Percentiles rank a stretch among this genome's conserved stretches.
phyloP scores from a whole-genome alignment of 2,888 invertebrate species.

The Napeogenes sylphis region DNA sequence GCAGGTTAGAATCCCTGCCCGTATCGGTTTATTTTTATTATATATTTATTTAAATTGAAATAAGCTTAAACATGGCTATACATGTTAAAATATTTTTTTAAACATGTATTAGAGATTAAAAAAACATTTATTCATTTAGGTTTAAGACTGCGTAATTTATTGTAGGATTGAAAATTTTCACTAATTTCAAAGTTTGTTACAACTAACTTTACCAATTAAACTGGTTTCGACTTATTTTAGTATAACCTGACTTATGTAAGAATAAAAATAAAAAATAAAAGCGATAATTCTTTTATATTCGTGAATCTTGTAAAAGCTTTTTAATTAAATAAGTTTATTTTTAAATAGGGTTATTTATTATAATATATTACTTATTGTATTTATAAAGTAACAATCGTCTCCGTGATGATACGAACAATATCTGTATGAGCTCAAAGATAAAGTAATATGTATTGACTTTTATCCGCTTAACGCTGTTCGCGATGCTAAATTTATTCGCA shows the following conservation, averaged over 20 bases:
- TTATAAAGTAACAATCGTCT: background rate
- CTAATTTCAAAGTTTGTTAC: constrained; percentile 36
- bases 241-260: constrained; percentile 29
- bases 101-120: too few species aligned
- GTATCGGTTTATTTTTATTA: too few species aligned
- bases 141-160: constrained; percentile 40
- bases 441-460: constrained; percentile 24
- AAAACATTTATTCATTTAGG: too few species aligned
- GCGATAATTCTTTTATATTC: too few species aligned
- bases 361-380: constrained; percentile 6
- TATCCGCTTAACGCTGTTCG: constrained; percentile 28
- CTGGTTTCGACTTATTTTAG: constrained; percentile 56
- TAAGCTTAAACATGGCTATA: too few species aligned
- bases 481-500: constrained; percentile 36
- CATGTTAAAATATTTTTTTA: too few species aligned
- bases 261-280: too few species aligned
- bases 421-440: constrained; percentile 18
- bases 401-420: constrained; percentile 9
- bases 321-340: too few species aligned
- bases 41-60: too few species aligned
- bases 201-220: constrained; percentile 64
- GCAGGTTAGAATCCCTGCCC: too few species aligned
- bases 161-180: constrained; percentile 48
- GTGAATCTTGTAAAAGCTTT: too few species aligned
- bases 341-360: too few species aligned